phyloP scores from a whole-genome alignment of 92 coral and sea anemone genomes.

The Epizoanthus rinbou region DNA sequence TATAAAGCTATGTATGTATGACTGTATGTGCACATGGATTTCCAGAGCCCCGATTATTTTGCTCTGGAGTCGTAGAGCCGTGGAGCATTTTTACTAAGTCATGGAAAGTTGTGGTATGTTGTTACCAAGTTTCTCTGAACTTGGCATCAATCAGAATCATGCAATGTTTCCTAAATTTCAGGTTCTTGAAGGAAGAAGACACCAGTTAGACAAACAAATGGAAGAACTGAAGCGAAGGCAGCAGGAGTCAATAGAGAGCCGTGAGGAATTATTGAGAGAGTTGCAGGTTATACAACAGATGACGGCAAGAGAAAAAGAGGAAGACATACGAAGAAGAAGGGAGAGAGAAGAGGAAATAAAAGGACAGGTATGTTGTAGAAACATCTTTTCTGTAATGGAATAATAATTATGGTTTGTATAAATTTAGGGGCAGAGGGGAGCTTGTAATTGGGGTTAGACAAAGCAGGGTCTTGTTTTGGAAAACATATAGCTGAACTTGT shows the following conservation, averaged over 20 bases:
- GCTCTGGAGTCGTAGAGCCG: no score
- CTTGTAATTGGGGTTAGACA: no score
- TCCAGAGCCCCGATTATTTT: no score
- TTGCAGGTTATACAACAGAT: constrained; percentile 85
- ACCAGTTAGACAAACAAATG: constrained; percentile 88
- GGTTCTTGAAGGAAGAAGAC: constrained; percentile 91
- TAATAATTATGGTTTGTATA: no score
- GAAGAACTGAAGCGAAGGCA: constrained; percentile 75
- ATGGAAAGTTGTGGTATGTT: no score
- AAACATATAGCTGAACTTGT: no score
- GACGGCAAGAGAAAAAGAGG: constrained; percentile 95
- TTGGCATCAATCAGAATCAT: background rate
- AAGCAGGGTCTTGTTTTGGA: no score
- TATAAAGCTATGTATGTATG: no score
- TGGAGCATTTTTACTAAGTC: background rate
- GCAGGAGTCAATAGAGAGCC: constrained; percentile 93
- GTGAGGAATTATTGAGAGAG: constrained; percentile 91
- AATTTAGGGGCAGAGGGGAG: no score
- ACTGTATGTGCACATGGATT: no score
- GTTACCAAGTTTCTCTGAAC: background rate
- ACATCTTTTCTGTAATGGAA: no score
- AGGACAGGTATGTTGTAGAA: constrained; percentile 63
- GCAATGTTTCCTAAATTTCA: constrained; percentile 16
- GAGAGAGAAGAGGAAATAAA: constrained; percentile 86
- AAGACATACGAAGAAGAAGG: constrained; percentile 71